phyloP scores from a whole-genome alignment of 1,140 invertebrate genomes.

The Propsilocerus akamusi region DNA sequence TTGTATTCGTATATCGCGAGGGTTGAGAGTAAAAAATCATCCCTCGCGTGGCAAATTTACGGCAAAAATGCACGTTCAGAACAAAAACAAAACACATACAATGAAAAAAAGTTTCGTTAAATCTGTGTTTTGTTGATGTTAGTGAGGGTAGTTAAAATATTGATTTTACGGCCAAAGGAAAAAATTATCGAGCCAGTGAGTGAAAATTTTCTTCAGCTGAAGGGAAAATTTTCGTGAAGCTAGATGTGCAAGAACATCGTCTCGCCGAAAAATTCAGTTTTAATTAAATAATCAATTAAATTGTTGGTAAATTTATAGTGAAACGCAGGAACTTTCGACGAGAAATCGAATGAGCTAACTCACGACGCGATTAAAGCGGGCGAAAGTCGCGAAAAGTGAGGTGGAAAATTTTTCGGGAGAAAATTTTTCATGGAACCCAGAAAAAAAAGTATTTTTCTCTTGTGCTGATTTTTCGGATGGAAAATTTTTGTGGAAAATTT shows the following conservation, averaged over 20 bases:
- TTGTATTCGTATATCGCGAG: not conserved
- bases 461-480: too few species aligned
- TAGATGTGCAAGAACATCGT: not conserved
- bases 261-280: not conserved
- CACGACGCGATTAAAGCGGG: not conserved
- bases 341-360: not conserved
- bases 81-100: conserved; percentile 3
- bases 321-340: not conserved
- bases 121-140: not conserved
- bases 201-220: not conserved
- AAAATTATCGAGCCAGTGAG: not conserved
- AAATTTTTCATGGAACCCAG: too few species aligned
- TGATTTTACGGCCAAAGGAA: too few species aligned
- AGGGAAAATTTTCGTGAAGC: not conserved
- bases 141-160: conserved; percentile 1
- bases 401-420: too few species aligned
- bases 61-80: not conserved
- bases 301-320: not conserved
- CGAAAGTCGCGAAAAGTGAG: too few species aligned
- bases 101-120: not conserved
- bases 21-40: too few species aligned
- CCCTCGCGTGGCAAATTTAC: not conserved
- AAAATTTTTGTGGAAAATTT: too few species aligned
- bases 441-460: too few species aligned
- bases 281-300: conserved; percentile 3